These are phyloP conservation scores for Adelphocoris suturalis DNA, from an alignment of 2,888 invertebrate species.

Conservation along the genomic window DNA sequence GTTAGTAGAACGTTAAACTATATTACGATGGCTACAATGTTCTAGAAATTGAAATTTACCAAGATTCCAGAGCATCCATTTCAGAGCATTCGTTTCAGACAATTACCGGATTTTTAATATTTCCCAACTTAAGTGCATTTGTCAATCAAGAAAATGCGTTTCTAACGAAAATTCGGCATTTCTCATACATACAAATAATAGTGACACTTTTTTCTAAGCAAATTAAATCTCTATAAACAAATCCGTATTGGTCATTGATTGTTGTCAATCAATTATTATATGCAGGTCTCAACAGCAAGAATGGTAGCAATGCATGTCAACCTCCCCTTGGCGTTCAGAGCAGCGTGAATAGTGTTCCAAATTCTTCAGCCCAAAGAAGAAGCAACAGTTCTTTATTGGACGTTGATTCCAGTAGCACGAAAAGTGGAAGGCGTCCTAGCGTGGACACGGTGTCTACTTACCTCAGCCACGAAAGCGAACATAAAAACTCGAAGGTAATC, in stretches of 20 bases:
- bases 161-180: too few species aligned
- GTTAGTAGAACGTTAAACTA: too few species aligned
- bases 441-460: slow-evolving; percentile 94
- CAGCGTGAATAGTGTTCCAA: slow-evolving; percentile 33
- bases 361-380: slow-evolving; percentile 55
- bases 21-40: too few species aligned
- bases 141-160: too few species aligned
- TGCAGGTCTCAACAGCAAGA: slow-evolving; percentile 72
- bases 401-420: slow-evolving; percentile 86
- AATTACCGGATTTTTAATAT: too few species aligned
- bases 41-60: too few species aligned
- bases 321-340: slow-evolving; percentile 5
- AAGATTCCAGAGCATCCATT: too few species aligned
- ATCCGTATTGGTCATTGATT: background rate
- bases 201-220: too few species aligned
- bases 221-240: background rate
- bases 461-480: slow-evolving; percentile 90
- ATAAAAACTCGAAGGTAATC: slow-evolving; percentile 76
- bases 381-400: slow-evolving; percentile 74
- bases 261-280: background rate
- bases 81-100: too few species aligned
- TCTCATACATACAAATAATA: too few species aligned
- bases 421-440: slow-evolving; percentile 89
- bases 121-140: too few species aligned
- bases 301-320: slow-evolving; percentile 24